Conservation (phyloP, 2,888 invertebrate genomes). For the Epiblema foenella region DNA sequence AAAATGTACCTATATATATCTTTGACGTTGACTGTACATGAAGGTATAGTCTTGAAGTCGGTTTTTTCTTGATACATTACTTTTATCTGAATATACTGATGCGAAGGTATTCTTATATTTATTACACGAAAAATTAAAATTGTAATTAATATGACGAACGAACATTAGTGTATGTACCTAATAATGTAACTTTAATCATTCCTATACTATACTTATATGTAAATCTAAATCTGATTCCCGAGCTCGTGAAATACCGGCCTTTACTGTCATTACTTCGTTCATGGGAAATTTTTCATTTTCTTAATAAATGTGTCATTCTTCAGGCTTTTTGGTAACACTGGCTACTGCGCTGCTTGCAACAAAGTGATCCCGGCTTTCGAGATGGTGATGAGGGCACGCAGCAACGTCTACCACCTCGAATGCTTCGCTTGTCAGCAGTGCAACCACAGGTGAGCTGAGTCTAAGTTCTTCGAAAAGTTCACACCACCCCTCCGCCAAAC, state of each 20-base stretch:
- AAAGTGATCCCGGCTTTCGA: conserved; percentile 99
- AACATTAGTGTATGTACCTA: too few relatives aligned
- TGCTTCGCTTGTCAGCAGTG: conserved; percentile 99
- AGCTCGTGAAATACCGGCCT: not conserved
- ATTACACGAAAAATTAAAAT: too few relatives aligned
- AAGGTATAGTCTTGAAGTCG: too few relatives aligned
- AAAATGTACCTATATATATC: too few relatives aligned
- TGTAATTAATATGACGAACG: too few relatives aligned
- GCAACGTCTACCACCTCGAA: conserved; percentile 98
- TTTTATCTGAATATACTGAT: too few relatives aligned
- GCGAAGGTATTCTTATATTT: too few relatives aligned
- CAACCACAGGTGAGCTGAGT: conserved; percentile 93
- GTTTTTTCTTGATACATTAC: too few relatives aligned
- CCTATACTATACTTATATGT: too few relatives aligned
- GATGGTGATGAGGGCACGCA: conserved; percentile 99
- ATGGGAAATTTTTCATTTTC: conserved; percentile 3
- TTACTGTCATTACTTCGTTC: not conserved
- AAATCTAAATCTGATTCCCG: not conserved
- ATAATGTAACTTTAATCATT: not conserved
- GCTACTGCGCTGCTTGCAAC: conserved; percentile 98
- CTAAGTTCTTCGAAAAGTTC: too few relatives aligned
- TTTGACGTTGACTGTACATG: too few relatives aligned
- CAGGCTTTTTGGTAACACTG: conserved; percentile 97
- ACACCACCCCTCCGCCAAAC: too few relatives aligned
- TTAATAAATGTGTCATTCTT: conserved; percentile 14